A percentile compares a stretch with the other conserved stretches of the same genome.
These are phyloP conservation scores for Pyxicephalus adspersus DNA, from an alignment of 2,113 vertebrate species.

Conservation along the genomic window DNA sequence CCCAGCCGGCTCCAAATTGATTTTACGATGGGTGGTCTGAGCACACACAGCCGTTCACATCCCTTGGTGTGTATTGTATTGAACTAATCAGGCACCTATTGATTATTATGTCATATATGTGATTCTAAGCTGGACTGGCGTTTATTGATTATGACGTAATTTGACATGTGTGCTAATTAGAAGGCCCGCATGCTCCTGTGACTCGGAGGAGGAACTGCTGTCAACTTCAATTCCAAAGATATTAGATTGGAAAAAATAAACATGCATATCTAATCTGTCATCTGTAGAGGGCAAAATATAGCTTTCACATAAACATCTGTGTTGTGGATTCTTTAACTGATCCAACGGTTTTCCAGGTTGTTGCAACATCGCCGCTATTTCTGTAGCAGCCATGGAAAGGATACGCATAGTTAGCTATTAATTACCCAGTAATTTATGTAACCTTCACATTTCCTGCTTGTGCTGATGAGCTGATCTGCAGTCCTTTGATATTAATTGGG, in stretches of 20 bases:
- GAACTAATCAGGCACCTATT: not conserved
- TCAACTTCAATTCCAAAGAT: too few species aligned
- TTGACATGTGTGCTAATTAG: constrained; percentile 3
- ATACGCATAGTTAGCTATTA: not conserved
- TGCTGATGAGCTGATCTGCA: not conserved
- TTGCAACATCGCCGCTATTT: too few species aligned
- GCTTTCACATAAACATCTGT: too few species aligned
- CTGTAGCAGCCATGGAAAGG: too few species aligned
- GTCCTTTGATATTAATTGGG: not conserved
- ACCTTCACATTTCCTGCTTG: not conserved
- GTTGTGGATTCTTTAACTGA: too few species aligned
- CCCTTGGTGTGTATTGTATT: not conserved
- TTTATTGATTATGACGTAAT: constrained; percentile 28
- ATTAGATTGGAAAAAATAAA: too few species aligned
- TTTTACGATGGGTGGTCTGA: not conserved
- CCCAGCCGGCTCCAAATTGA: not conserved
- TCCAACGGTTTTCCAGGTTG: too few species aligned
- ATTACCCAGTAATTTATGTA: not conserved
- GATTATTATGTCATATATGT: constrained; percentile 28
- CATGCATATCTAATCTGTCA: too few species aligned
- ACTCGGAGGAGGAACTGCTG: too few species aligned
- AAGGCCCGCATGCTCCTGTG: not conserved
- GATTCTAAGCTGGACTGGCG: constrained; percentile 17
- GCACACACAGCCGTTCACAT: not conserved
- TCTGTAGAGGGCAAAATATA: too few species aligned